A percentile compares a stretch with the other conserved stretches of the same genome.
phyloP scores from a whole-genome alignment of 2,888 invertebrate species.

The Hoplodrina ambigua region DNA sequence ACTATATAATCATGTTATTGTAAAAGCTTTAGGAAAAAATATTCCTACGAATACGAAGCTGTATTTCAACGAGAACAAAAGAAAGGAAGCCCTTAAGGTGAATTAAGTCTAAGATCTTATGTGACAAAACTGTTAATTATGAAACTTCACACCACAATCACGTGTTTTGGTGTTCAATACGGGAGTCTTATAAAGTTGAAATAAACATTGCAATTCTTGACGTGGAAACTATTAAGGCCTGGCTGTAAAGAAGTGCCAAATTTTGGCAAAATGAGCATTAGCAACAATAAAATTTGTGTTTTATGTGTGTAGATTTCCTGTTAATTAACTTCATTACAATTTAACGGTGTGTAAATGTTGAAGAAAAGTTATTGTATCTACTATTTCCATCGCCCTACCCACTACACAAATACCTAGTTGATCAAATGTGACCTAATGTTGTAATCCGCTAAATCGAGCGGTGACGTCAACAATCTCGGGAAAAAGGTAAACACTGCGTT shows the following conservation, averaged over 20 bases:
- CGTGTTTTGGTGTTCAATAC: not conserved
- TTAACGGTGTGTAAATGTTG: constrained; percentile 14
- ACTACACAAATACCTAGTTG: constrained; percentile 55
- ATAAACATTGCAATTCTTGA: not conserved
- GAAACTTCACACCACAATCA: no score
- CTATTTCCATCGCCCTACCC: constrained; percentile 46
- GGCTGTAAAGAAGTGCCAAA: not conserved
- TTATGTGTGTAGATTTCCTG: not conserved
- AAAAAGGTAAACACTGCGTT: constrained; percentile 59
- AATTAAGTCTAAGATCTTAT: not conserved
- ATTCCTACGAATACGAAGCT: not conserved
- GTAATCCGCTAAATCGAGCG: constrained; percentile 58
- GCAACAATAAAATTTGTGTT: not conserved
- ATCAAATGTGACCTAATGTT: constrained; percentile 59
- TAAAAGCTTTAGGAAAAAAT: no score
- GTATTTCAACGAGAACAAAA: not conserved
- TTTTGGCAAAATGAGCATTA: not conserved
- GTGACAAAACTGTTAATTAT: no score
- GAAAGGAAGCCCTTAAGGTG: no score
- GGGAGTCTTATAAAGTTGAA: not conserved
- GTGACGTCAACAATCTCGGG: constrained; percentile 53
- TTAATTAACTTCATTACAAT: constrained; percentile 10
- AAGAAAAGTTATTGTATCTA: constrained; percentile 43
- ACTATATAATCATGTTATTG: no score
- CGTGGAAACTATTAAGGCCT: no score